Percentiles rank a stretch among this genome's conserved stretches.
These are phyloP conservation scores for Semibalanus balanoides DNA, from an alignment of 1,140 invertebrate genomes.

Conservation along the genomic window DNA sequence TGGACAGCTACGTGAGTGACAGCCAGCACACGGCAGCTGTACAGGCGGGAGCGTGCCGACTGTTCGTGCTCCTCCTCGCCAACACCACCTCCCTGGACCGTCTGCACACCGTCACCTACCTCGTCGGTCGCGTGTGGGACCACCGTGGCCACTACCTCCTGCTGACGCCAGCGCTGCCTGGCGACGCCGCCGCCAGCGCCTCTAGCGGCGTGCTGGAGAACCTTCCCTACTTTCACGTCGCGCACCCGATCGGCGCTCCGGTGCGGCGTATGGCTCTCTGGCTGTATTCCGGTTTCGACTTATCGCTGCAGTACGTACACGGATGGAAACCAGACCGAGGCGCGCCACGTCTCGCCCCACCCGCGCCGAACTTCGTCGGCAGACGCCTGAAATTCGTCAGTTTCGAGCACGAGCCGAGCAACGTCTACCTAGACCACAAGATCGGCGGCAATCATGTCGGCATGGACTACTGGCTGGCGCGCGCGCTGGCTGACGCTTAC, in stretches of 20 bases:
- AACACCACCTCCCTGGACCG: neutral
- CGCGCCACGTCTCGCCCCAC: neutral
- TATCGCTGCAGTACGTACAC: neutral
- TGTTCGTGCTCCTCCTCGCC: neutral
- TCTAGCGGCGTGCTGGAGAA: neutral
- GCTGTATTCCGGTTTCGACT: neutral
- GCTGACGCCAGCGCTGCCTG: neutral
- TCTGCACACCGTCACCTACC: neutral
- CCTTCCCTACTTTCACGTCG: neutral
- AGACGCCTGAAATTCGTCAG: slow-evolving; percentile 13
- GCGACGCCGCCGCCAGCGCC: neutral
- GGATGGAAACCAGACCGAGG: neutral
- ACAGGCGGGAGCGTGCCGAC: neutral
- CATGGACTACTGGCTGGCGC: slow-evolving; percentile 17
- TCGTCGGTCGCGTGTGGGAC: neutral
- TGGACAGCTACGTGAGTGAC: neutral
- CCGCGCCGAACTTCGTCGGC: slow-evolving; percentile 13
- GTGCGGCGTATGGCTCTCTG: neutral
- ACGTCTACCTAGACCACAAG: slow-evolving; percentile 10
- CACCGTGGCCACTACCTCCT: neutral
- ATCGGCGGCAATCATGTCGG: slow-evolving; percentile 7
- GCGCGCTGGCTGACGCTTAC: slow-evolving; percentile 16
- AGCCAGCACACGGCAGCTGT: neutral
- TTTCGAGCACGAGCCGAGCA: slow-evolving; percentile 18
- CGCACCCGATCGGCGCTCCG: neutral